phyloP scores from a whole-genome alignment of 2,888 invertebrate species.

The Drosophila pseudotalamancana region DNA sequence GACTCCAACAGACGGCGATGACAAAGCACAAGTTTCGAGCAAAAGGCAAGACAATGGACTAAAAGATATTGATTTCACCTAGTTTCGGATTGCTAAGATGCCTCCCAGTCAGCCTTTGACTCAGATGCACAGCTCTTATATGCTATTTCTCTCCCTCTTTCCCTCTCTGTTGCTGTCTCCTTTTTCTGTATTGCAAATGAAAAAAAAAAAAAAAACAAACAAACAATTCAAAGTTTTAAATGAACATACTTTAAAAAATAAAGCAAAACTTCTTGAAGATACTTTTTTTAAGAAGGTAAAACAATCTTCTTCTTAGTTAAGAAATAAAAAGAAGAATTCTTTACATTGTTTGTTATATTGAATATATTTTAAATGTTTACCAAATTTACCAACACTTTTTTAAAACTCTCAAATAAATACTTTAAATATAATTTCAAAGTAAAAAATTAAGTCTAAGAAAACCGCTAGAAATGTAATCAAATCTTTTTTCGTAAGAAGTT shows the following conservation, averaged over 20 bases:
- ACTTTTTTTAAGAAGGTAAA: background rate
- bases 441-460: background rate
- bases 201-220: too few relatives aligned
- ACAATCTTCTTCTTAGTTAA: background rate
- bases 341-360: too few relatives aligned
- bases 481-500: too few relatives aligned
- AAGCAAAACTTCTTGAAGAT: background rate
- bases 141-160: too few relatives aligned
- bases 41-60: conserved; percentile 61
- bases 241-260: background rate
- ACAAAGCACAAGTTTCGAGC: conserved; percentile 38
- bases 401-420: too few relatives aligned
- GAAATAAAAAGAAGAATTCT: too few relatives aligned
- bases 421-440: background rate
- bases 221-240: conserved; percentile 12
- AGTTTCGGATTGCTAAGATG: conserved; percentile 50
- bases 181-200: conserved; percentile 5
- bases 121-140: conserved; percentile 5
- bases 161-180: too few relatives aligned
- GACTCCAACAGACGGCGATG: conserved; percentile 26
- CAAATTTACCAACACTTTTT: too few relatives aligned
- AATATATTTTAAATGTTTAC: too few relatives aligned
- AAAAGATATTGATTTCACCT: conserved; percentile 71
- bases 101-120: conserved; percentile 15
- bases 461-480: background rate